Evolutionary conservation across 2,797 vertebrate species (phyloP).

Genomic region (Apodemus agrarius): DNA sequence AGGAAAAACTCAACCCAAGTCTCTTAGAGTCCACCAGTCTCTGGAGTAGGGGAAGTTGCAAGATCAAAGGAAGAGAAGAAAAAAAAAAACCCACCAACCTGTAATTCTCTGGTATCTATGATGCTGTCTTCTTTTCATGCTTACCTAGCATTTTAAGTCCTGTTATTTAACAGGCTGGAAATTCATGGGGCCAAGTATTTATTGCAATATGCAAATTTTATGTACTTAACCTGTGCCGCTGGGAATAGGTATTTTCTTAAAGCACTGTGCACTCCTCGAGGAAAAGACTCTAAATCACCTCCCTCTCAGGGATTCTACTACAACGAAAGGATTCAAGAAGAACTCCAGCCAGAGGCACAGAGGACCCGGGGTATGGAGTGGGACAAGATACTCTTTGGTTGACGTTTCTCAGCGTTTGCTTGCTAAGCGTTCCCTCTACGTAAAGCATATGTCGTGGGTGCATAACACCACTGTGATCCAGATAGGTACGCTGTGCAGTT

Average conservation of each 20-base stretch:
- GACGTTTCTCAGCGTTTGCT: background rate
- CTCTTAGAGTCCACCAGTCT: conserved; percentile 29
- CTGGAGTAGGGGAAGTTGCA: conserved; percentile 71
- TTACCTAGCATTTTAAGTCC: conserved; percentile 83
- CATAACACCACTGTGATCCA: background rate
- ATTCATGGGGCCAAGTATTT: conserved; percentile 84
- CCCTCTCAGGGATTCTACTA: conserved; percentile 23
- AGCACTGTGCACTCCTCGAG: conserved; percentile 73
- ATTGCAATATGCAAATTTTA: conserved; percentile 84
- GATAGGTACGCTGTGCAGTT: background rate
- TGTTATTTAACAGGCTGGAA: conserved; percentile 83
- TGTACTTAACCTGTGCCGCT: conserved; percentile 74
- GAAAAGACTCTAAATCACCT: conserved; percentile 76
- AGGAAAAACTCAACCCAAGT: background rate
- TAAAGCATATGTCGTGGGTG: background rate
- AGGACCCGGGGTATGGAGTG: background rate
- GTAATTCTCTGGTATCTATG: conserved; percentile 82
- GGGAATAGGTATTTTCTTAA: conserved; percentile 83
- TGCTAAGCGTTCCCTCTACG: background rate
- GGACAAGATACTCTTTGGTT: background rate
- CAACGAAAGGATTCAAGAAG: conserved; percentile 52
- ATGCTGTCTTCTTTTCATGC: conserved; percentile 83
- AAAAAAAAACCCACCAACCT: conserved; percentile 75
- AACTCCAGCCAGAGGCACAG: background rate
- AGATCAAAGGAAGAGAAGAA: conserved; percentile 72